Base-by-base conservation (phyloP, 2,888 invertebrate genomes). In the Resseliella maxima region DNA sequence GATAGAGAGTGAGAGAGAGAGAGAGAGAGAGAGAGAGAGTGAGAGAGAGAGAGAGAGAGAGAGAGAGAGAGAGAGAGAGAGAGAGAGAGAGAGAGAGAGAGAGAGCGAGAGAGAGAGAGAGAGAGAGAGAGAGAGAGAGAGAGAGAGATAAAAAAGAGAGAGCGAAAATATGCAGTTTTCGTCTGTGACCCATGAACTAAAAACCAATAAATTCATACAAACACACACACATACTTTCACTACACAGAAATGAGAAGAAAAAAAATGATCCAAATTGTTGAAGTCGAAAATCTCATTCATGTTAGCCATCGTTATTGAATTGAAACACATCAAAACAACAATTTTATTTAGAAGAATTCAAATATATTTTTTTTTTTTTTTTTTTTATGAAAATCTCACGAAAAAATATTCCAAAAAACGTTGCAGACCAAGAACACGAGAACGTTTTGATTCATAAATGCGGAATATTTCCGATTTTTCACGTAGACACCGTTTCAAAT, bases 401-500 rank as follows among this genome's bases (percentile, higher is more conserved):
- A 59, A 59, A 59, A 31, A 50, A 15, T 72, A 72, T 59, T n/a
- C 59, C 59, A 31, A 35, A 72, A 72, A 31, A 72, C 72, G 35
- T 72, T 31, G 31, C 15, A 31, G 31, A 72, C 12, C 2, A 72
- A n/a, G n/a, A n/a, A n/a, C n/a, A n/a, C n/a, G n/a, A n/a, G n/a
- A 72, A 31, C 72, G 72, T 72, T 72, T 72, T 72, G 72, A 72
- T 72, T 72, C 72, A 72, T 72, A 72, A 72, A 72, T 72, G 27
- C 72, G 31, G 72, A 72, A 72, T 72, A 72, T 72, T 72, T 72
- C 15, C 31, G 18, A 27, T 72, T 72, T 72, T 72, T 35, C 72
- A 72, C 72, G 72, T 72, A 72, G 5, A 31, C 72, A 72, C 72
- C 72, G 72, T 72, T 72, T 31, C 72, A 1, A 72, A 72, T 72